Percentiles rank a stretch among this genome's conserved stretches.
Evolutionary conservation across 2,888 invertebrate species (phyloP).

Genomic region (Caenorhabditis plicata): DNA sequence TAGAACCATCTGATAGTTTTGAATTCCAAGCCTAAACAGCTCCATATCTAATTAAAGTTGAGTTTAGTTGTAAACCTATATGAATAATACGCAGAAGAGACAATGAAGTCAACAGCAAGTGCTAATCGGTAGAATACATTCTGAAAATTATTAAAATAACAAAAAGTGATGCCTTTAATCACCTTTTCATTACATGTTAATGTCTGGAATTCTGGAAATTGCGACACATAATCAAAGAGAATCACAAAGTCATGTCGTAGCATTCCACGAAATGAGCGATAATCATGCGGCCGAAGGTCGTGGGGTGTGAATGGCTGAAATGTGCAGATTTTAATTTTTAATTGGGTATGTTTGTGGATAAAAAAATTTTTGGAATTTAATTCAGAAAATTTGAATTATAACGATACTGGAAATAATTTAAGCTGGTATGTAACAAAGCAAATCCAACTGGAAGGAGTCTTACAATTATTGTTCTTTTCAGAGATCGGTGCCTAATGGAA

Average conservation of each 20-base stretch:
- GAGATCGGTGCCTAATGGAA: too few species aligned
- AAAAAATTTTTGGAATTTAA: too few species aligned
- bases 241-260: constrained; percentile 41
- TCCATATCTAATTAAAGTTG: too few species aligned
- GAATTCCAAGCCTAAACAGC: constrained; percentile 16
- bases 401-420: too few species aligned
- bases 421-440: too few species aligned
- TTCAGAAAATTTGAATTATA: too few species aligned
- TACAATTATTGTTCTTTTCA: too few species aligned
- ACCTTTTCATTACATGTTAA: constrained; percentile 37
- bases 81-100: constrained; percentile 39
- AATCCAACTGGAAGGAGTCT: too few species aligned
- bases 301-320: constrained; percentile 35
- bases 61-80: constrained; percentile 6
- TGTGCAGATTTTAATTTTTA: neutral
- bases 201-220: constrained; percentile 33
- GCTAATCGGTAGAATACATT: constrained; percentile 35
- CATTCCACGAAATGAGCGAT: constrained; percentile 31
- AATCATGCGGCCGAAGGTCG: constrained; percentile 37
- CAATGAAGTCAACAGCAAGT: constrained; percentile 39
- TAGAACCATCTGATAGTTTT: constrained; percentile 22
- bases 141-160: constrained; percentile 9
- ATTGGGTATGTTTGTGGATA: neutral
- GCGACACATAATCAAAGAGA: constrained; percentile 35
- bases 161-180: neutral